Percentiles rank a stretch among this genome's conserved stretches.
These are phyloP conservation scores for Drosophila rubida DNA, from an alignment of 2,888 invertebrate genomes.

Conservation along the genomic window DNA sequence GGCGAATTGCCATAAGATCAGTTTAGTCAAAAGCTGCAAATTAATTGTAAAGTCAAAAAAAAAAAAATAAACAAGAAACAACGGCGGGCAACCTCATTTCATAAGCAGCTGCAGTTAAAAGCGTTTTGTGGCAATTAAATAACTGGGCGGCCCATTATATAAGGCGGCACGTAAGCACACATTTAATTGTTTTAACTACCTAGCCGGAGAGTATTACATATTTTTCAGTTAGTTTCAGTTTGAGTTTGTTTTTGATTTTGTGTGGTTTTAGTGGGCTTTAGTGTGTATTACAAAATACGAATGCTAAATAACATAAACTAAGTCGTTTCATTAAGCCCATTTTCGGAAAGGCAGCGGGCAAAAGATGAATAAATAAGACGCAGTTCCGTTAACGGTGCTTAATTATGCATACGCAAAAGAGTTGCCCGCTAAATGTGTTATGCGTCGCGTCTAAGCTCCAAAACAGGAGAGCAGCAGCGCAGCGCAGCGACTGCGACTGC, in stretches of 20 bases:
- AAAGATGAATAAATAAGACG: constrained; percentile 54
- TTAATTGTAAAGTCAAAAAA: constrained; percentile 51
- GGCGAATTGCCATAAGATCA: constrained; percentile 65
- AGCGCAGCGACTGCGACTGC: constrained; percentile 14
- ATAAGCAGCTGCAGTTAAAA: constrained; percentile 69
- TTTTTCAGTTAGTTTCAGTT: constrained; percentile 18
- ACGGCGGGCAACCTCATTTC: constrained; percentile 65
- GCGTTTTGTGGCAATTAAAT: constrained; percentile 66
- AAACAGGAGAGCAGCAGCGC: constrained; percentile 41
- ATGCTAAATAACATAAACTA: constrained; percentile 35
- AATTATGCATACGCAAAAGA: constrained; percentile 68
- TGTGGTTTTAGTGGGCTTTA: constrained; percentile 6
- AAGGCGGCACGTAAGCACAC: constrained; percentile 56
- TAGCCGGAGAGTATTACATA: constrained; percentile 51
- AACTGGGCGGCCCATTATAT: constrained; percentile 62
- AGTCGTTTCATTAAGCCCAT: constrained; percentile 57
- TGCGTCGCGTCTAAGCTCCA: constrained; percentile 37
- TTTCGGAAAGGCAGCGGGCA: constrained; percentile 20
- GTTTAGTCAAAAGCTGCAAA: constrained; percentile 43
- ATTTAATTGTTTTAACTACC: constrained; percentile 72
- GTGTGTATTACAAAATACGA: constrained; percentile 35
- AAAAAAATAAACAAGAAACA: constrained; percentile 4
- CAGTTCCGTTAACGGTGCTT: constrained; percentile 79
- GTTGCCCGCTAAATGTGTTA: constrained; percentile 43
- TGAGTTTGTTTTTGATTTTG: constrained; percentile 1